These are phyloP conservation scores for Chymomyza costata DNA, from an alignment of 1,140 invertebrate genomes.

Conservation along the genomic window DNA sequence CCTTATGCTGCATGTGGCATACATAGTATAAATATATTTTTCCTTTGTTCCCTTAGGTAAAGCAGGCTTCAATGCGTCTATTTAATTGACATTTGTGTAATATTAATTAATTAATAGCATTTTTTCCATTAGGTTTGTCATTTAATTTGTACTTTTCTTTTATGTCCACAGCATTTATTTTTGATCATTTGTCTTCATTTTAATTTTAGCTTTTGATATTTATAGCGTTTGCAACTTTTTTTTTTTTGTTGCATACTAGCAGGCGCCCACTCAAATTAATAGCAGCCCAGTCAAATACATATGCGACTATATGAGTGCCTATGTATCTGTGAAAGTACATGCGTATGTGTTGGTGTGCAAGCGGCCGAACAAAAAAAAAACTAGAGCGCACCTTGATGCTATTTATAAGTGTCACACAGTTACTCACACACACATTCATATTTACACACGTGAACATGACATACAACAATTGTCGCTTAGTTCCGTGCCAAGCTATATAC, in stretches of 20 bases:
- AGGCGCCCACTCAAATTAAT: conserved; percentile 30
- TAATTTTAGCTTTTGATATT: conserved; percentile 62
- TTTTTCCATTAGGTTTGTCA: too few species aligned
- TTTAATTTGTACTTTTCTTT: too few species aligned
- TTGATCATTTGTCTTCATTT: conserved; percentile 10
- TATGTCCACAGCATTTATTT: too few species aligned
- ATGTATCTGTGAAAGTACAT: conserved; percentile 3
- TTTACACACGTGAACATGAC: too few species aligned
- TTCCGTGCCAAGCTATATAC: conserved; percentile 51
- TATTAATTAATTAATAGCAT: too few species aligned
- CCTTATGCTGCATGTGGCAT: too few species aligned
- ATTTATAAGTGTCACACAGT: conserved; percentile 56
- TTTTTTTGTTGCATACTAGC: conserved; percentile 7
- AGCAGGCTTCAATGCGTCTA: neutral
- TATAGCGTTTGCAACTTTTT: conserved; percentile 26
- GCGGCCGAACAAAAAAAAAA: conserved; percentile 35
- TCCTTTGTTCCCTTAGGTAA: too few species aligned
- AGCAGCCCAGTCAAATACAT: conserved; percentile 23
- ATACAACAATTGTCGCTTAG: conserved; percentile 61
- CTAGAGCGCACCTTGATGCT: conserved; percentile 65
- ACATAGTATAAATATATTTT: too few species aligned
- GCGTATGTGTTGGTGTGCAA: neutral
- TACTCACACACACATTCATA: conserved; percentile 23
- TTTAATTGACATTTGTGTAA: too few species aligned
- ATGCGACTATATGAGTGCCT: conserved; percentile 9